Evolutionary conservation across 2,113 vertebrate species (phyloP), one percentile per base, ranked within the genome.

Genomic region (Hemibagrus wyckioides): DNA sequence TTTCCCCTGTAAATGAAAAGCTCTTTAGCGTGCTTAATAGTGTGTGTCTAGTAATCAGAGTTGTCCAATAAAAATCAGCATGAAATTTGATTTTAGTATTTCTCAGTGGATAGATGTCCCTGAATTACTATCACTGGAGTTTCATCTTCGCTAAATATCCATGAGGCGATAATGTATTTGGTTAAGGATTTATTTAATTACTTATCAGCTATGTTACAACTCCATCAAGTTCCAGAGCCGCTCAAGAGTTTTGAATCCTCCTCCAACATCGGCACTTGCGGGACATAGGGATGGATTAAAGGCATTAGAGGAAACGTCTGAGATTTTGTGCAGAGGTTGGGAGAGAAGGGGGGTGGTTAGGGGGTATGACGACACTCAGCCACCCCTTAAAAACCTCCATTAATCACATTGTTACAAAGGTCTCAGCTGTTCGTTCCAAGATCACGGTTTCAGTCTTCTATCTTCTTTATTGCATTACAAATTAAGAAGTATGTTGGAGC

Each of bases 401-500:
- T 96, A 96, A 97, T 97, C 96, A 96, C 94, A 86, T 94, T 91
- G 93, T 96, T 95, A 95, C 90, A 93, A 93, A 71, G 91, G 91
- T 93, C 94, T 93, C 88, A 86, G 54, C 91, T 93, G 91, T 91
- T 91, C 93, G 91, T 91, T 91, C 93, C 92, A 91, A 93, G 94
- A 92, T 90, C 90, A 36, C 87, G 90, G 89, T 92, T 94, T 90
- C 87, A 90, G 90, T 91, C 90, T 88, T 89, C 89, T 92, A 93
- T 94, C 93, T 93, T 92, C 92, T 96, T 97, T 96, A 97, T 97
- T 96, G 94, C 94, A 95, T 97, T 97, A 96, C 92, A 65, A 92
- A 98, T 98, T 97, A 97, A 97, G 95, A 97, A 95, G 95, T 95
- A 96, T 96, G 96, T 96, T 94, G 90, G 88, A 94, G 94, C 94